Conservation (phyloP, 2,113 vertebrate genomes). For the Pseudolaguvia tuberculata region DNA sequence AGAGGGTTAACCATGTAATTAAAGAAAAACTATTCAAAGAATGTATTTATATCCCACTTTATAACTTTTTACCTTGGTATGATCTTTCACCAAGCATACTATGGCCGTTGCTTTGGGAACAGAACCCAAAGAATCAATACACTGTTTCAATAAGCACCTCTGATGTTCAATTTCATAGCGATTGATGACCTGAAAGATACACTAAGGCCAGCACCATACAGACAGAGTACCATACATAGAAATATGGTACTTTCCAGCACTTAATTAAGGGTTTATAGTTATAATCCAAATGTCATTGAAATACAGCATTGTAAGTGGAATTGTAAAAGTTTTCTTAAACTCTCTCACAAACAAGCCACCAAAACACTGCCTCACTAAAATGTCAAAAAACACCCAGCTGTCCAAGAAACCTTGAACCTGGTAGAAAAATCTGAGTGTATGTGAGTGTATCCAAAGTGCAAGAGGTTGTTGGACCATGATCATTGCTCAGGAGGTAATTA, state of each 20-base stretch:
- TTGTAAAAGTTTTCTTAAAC: background rate
- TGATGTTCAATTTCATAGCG: too few relatives aligned
- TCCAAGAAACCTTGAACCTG: constrained; percentile 25
- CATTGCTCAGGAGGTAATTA: constrained; percentile 30
- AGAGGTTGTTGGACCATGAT: constrained; percentile 24
- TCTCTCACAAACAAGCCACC: constrained; percentile 26
- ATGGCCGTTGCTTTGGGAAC: too few relatives aligned
- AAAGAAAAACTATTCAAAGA: too few relatives aligned
- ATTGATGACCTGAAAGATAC: too few relatives aligned
- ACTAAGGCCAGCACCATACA: background rate
- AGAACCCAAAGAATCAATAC: too few relatives aligned
- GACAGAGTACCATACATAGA: constrained; percentile 6
- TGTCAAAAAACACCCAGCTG: constrained; percentile 33
- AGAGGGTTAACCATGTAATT: too few relatives aligned
- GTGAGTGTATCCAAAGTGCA: constrained; percentile 32
- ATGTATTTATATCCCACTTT: too few relatives aligned
- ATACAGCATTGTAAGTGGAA: constrained; percentile 13
- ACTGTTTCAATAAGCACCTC: too few relatives aligned
- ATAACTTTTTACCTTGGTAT: too few relatives aligned
- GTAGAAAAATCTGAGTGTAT: constrained; percentile 22
- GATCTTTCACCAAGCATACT: too few relatives aligned
- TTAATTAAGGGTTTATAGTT: constrained; percentile 2
- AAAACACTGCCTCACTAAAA: constrained; percentile 15
- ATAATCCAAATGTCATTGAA: background rate
- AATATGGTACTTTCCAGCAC: background rate